Percentiles rank a stretch among this genome's conserved stretches.
Conservation (phyloP, 2,113 vertebrate genomes). For the Pica pica region DNA sequence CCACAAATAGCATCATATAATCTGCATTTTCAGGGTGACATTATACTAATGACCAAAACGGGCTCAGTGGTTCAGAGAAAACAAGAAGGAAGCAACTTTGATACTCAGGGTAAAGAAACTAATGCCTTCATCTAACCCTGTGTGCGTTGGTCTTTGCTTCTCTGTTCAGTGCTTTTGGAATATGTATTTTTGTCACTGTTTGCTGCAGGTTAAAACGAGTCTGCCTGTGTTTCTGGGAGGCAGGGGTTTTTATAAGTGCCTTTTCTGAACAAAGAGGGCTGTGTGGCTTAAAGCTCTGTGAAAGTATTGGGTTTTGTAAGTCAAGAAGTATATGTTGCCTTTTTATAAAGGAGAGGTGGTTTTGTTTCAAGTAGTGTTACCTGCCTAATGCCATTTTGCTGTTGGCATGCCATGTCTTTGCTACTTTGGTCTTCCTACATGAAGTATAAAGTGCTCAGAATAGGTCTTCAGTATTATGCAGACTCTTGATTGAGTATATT, state of each 20-base stretch:
- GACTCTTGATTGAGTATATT: background rate
- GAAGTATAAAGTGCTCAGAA: background rate
- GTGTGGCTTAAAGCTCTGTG: background rate
- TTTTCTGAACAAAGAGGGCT: background rate
- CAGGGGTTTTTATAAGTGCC: background rate
- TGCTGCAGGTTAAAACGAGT: background rate
- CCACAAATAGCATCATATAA: background rate
- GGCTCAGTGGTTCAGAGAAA: background rate
- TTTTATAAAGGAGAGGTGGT: background rate
- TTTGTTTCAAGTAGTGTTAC: background rate
- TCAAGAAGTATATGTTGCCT: background rate
- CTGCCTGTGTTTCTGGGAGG: background rate
- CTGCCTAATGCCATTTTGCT: background rate
- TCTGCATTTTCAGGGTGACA: slow-evolving; percentile 25
- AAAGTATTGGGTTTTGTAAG: background rate
- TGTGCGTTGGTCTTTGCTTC: background rate
- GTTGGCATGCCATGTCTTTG: background rate
- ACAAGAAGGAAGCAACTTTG: background rate
- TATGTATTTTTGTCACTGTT: background rate
- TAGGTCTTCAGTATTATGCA: background rate
- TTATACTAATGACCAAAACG: background rate
- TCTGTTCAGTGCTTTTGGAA: background rate
- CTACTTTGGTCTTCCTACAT: background rate
- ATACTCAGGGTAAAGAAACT: background rate
- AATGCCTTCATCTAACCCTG: background rate